Conservation (phyloP, 2,113 vertebrate species). For the Rhabdornis inornatus region DNA sequence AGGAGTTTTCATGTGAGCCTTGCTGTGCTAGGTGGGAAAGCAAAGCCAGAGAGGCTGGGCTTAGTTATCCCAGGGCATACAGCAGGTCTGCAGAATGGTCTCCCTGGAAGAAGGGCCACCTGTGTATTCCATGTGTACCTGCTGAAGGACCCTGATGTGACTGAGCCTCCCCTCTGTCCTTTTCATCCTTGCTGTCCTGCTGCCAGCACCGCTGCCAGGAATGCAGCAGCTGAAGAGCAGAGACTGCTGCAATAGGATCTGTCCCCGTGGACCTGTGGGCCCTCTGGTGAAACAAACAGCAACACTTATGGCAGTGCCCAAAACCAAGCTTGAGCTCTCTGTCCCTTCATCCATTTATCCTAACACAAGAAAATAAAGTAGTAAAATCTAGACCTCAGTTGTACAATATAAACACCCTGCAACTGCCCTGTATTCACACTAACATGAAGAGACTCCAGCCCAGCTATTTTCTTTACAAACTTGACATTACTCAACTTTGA, state of each 20-base stretch:
- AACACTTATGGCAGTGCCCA: neutral
- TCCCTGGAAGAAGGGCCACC: too few relatives aligned
- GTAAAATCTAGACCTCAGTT: neutral
- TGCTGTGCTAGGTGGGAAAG: neutral
- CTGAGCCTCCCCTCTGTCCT: neutral
- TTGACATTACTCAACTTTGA: neutral
- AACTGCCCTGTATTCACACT: neutral
- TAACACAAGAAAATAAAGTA: neutral
- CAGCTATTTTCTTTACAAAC: neutral
- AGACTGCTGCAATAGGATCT: neutral
- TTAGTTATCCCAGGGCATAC: too few relatives aligned
- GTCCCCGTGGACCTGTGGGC: neutral
- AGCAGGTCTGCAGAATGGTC: neutral
- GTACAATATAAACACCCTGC: neutral
- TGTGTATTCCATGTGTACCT: neutral
- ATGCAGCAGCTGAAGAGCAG: neutral
- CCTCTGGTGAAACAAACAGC: neutral
- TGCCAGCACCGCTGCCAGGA: neutral
- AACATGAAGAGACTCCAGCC: neutral
- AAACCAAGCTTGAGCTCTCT: neutral
- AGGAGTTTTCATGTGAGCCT: neutral
- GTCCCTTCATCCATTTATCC: neutral
- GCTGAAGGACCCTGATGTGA: fast-evolving
- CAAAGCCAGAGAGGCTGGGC: neutral
- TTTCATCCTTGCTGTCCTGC: neutral